A percentile compares a stretch with the other conserved stretches of the same genome.
Conservation (phyloP, 2,113 vertebrate genomes). For the Camarhynchus parvulus region DNA sequence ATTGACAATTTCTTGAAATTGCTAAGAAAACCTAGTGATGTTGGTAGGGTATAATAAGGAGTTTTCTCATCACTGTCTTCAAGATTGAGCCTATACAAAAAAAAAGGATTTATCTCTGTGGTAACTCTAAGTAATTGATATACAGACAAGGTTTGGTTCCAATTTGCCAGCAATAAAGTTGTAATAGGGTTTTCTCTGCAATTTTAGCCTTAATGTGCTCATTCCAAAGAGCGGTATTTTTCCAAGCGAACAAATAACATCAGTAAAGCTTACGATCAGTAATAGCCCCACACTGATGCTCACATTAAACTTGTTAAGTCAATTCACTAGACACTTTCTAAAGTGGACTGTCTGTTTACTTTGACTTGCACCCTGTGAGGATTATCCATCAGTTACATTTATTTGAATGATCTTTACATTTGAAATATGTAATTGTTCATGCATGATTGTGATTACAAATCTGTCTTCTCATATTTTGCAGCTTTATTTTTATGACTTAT, state of each 20-base stretch:
- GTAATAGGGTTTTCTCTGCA: slow-evolving; percentile 97
- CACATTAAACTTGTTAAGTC: slow-evolving; percentile 95
- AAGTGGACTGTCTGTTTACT: slow-evolving; percentile 90
- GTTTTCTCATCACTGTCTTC: slow-evolving; percentile 90
- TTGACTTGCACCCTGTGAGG: slow-evolving; percentile 80
- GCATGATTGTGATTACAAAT: slow-evolving; percentile 70
- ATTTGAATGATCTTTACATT: slow-evolving; percentile 83
- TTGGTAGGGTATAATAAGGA: slow-evolving; percentile 90
- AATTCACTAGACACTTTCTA: slow-evolving; percentile 91
- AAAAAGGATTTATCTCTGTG: slow-evolving; percentile 92
- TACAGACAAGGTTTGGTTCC: slow-evolving; percentile 97
- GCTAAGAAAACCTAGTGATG: slow-evolving; percentile 88
- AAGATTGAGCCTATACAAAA: slow-evolving; percentile 89
- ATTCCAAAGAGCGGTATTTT: slow-evolving; percentile 95
- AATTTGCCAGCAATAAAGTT: slow-evolving; percentile 98
- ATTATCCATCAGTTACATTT: slow-evolving; percentile 82
- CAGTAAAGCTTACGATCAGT: slow-evolving; percentile 94
- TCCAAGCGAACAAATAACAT: slow-evolving; percentile 95
- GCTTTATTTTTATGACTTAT: slow-evolving; percentile 45
- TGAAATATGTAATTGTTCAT: slow-evolving; percentile 83
- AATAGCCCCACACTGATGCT: slow-evolving; percentile 93
- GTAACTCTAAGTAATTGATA: slow-evolving; percentile 98
- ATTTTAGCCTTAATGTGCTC: slow-evolving; percentile 96
- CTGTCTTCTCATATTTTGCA: slow-evolving; percentile 8
- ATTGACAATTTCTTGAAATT: slow-evolving; percentile 96